Conservation (phyloP, 2,888 invertebrate genomes). For the Melieria picta region DNA sequence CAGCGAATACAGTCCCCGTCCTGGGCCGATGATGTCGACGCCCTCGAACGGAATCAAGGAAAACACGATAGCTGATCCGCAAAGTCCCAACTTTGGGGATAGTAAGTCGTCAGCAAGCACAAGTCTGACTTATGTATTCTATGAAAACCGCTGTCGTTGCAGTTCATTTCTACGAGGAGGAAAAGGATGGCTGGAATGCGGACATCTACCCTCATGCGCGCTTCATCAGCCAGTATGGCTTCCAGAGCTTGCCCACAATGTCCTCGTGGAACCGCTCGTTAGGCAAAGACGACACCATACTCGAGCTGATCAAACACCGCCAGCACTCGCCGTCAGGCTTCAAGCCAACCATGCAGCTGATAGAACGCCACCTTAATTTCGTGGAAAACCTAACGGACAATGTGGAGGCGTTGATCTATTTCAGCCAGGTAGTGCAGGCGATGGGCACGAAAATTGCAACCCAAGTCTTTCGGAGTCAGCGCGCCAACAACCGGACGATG, state of each 20-base stretch:
- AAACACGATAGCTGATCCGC: constrained; percentile 79
- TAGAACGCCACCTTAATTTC: constrained; percentile 73
- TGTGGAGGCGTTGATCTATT: constrained; percentile 78
- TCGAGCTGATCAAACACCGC: constrained; percentile 76
- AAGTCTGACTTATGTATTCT: neutral
- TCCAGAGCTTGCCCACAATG: constrained; percentile 88
- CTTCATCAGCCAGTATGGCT: constrained; percentile 95
- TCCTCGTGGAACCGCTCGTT: constrained; percentile 74
- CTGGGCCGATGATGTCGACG: constrained; percentile 79
- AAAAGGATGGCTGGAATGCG: constrained; percentile 80
- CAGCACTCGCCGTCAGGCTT: constrained; percentile 87
- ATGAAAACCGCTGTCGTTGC: constrained; percentile 12
- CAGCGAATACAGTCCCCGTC: constrained; percentile 54
- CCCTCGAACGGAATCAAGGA: constrained; percentile 86
- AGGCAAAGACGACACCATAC: constrained; percentile 69
- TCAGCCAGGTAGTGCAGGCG: constrained; percentile 91
- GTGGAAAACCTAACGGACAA: constrained; percentile 71
- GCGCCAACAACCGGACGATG: constrained; percentile 74
- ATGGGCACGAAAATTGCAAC: constrained; percentile 85
- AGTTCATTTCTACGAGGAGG: constrained; percentile 91
- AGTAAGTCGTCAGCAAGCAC: constrained; percentile 65
- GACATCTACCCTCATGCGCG: constrained; percentile 81
- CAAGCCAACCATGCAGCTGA: constrained; percentile 70
- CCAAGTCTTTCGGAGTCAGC: constrained; percentile 78
- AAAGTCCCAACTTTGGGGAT: constrained; percentile 85